Conservation (phyloP, 2,888 invertebrate genomes). For the Selenia dentaria region DNA sequence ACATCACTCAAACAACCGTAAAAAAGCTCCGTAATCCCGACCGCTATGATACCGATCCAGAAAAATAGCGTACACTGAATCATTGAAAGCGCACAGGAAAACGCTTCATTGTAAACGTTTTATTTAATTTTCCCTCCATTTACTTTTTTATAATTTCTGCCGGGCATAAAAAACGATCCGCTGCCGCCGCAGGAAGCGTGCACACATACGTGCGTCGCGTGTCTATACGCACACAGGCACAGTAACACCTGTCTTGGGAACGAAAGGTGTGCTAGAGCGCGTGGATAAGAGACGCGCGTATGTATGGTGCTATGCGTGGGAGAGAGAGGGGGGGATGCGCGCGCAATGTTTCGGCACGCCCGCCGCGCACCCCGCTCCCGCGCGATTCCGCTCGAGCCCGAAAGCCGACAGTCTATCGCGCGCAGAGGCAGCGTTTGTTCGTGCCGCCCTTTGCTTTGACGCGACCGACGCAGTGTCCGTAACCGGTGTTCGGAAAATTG, state of each 20-base stretch:
- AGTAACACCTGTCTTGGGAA: conserved; percentile 83
- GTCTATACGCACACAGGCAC: conserved; percentile 76
- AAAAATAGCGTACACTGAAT: conserved; percentile 79
- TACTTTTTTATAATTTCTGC: conserved; percentile 84
- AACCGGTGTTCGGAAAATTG: conserved; percentile 84
- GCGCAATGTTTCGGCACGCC: conserved; percentile 77
- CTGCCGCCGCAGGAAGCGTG: conserved; percentile 81
- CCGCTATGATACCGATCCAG: conserved; percentile 64
- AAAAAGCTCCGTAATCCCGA: conserved; percentile 70
- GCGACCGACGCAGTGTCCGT: conserved; percentile 82
- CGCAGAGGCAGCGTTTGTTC: conserved; percentile 74
- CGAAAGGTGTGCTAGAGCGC: conserved; percentile 80
- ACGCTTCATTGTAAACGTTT: conserved; percentile 84
- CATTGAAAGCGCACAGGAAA: conserved; percentile 83
- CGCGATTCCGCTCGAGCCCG: conserved; percentile 58
- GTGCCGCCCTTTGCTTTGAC: conserved; percentile 75
- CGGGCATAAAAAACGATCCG: conserved; percentile 83
- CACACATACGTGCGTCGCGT: conserved; percentile 60
- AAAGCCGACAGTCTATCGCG: conserved; percentile 78
- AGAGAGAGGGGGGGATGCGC: conserved; percentile 70
- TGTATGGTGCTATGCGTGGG: conserved; percentile 47
- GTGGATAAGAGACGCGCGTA: conserved; percentile 61
- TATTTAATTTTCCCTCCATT: conserved; percentile 85
- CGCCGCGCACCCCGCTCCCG: conserved; percentile 81
- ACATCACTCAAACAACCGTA: conserved; percentile 79